These are phyloP conservation scores for Enteromius trimaculatus DNA, from an alignment of 2,797 vertebrate genomes.

Conservation along the genomic window DNA sequence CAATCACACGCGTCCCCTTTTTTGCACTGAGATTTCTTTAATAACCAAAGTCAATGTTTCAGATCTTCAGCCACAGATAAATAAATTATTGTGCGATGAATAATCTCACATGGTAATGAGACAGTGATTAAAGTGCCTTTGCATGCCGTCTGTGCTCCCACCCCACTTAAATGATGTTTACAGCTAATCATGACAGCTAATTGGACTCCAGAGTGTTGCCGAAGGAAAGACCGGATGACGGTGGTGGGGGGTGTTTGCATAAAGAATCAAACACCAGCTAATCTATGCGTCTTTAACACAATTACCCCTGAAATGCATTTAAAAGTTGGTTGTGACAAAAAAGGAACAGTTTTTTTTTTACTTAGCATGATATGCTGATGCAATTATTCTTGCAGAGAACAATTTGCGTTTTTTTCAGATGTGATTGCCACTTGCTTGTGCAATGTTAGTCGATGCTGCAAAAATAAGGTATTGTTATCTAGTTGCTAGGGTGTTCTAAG, in stretches of 20 bases:
- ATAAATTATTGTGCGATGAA: slow-evolving; percentile 39
- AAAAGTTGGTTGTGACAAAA: background rate
- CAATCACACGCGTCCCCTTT: background rate
- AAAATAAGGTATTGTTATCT: background rate
- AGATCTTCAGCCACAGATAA: slow-evolving; percentile 17
- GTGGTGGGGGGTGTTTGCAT: background rate
- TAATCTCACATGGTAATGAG: slow-evolving; percentile 38
- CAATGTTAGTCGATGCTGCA: background rate
- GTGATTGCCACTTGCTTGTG: background rate
- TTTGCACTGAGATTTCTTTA: background rate
- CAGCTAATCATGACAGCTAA: slow-evolving; percentile 41
- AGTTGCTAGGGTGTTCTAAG: slow-evolving; percentile 1
- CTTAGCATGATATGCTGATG: background rate
- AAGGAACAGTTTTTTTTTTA: background rate
- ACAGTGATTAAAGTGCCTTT: slow-evolving; percentile 45
- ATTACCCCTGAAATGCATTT: background rate
- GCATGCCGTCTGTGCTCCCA: slow-evolving; percentile 18
- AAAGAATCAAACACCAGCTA: background rate
- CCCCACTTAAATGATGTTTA: slow-evolving; percentile 34
- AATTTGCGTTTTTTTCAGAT: background rate
- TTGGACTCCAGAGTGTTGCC: slow-evolving; percentile 26
- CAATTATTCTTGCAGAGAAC: background rate
- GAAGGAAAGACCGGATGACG: background rate
- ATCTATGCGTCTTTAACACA: slow-evolving; percentile 20
- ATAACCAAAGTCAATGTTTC: slow-evolving; percentile 19